Evolutionary conservation across 1,140 invertebrate genomes (phyloP).

Genomic region (Maniola jurtina): DNA sequence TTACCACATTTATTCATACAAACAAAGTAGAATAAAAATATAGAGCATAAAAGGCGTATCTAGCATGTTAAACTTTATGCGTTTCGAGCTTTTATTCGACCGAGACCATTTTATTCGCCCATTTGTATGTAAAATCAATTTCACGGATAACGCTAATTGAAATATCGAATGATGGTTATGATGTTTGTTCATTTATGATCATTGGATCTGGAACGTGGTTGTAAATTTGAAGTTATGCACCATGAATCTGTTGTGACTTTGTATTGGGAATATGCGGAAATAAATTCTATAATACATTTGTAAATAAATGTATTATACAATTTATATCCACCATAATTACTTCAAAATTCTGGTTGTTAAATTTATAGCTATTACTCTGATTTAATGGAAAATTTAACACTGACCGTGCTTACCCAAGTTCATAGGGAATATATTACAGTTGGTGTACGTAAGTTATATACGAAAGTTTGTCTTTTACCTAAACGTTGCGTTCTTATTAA

Average conservation of each 20-base stretch:
- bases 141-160: conserved; percentile 32
- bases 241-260: neutral
- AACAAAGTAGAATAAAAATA: neutral
- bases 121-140: conserved; percentile 25
- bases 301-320: no score
- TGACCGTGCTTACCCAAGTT: no score
- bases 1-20: neutral
- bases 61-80: neutral
- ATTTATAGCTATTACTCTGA: no score
- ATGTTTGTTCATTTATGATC: conserved; percentile 1
- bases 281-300: no score
- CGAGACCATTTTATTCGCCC: conserved; percentile 23
- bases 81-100: conserved; percentile 2
- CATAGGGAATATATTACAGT: no score
- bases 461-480: no score
- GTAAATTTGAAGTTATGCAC: neutral
- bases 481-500: no score
- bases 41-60: neutral
- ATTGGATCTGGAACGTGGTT: neutral
- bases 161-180: conserved; percentile 16
- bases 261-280: neutral
- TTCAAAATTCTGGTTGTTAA: no score
- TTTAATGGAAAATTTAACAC: no score
- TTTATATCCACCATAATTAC: no score
- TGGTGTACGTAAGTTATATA: no score